Evolutionary conservation across 2,888 invertebrate genomes (phyloP).

Genomic region (Phyto melanocephala): DNA sequence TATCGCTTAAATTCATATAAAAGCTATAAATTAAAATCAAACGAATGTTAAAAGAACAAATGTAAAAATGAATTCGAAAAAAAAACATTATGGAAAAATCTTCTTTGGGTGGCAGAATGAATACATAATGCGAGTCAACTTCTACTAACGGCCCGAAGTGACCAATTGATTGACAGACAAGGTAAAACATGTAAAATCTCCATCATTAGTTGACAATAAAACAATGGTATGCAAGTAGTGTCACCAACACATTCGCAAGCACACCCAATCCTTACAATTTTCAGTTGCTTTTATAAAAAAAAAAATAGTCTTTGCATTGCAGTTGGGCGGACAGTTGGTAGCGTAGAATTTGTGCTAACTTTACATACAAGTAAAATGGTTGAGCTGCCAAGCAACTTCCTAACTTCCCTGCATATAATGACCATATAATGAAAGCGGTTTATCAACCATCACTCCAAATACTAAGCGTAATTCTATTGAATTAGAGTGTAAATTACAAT

Average conservation of each 20-base stretch:
- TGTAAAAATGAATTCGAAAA: neutral
- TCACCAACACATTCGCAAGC: neutral
- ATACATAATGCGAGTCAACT: conserved; percentile 17
- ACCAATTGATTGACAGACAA: conserved; percentile 22
- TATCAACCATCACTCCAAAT: conserved; percentile 58
- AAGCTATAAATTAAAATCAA: conserved; percentile 10
- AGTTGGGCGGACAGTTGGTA: neutral
- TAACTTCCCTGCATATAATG: conserved; percentile 33
- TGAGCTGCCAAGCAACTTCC: neutral
- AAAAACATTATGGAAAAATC: conserved; percentile 1
- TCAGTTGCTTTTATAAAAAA: too few relatives aligned
- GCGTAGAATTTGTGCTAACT: conserved; percentile 9
- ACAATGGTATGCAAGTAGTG: conserved; percentile 30
- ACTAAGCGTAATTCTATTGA: conserved; percentile 64
- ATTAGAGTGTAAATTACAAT: conserved; percentile 63
- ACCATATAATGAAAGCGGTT: conserved; percentile 56
- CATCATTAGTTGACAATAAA: conserved; percentile 58
- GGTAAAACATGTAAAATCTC: neutral
- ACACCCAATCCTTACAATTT: neutral
- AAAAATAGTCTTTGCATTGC: neutral
- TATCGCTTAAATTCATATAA: conserved; percentile 57
- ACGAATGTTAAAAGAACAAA: conserved; percentile 2
- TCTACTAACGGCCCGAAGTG: neutral
- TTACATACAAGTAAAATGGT: neutral
- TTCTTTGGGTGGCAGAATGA: conserved; percentile 49